A percentile compares a stretch with the other conserved stretches of the same genome.
Evolutionary conservation across 2,888 invertebrate species (phyloP).

Genomic region (Ophion costatus): DNA sequence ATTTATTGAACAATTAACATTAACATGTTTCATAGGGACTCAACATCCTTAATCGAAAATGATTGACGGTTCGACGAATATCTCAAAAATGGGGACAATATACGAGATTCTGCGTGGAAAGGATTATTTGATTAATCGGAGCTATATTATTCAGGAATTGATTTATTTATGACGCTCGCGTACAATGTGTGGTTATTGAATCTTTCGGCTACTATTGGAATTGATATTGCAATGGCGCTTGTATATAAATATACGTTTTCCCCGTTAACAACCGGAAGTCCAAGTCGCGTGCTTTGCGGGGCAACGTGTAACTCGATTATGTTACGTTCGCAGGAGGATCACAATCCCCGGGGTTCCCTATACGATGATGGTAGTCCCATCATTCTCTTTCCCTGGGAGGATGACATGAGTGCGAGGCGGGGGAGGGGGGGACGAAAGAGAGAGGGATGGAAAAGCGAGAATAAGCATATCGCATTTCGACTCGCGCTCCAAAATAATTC

Average conservation of each 20-base stretch:
- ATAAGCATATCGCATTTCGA: conserved; percentile 53
- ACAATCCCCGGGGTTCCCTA: conserved; percentile 72
- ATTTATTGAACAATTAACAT: no score
- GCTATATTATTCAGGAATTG: neutral
- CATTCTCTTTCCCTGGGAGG: neutral
- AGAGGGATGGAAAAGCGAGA: conserved; percentile 3
- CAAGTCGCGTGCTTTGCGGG: conserved; percentile 71
- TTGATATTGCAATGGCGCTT: conserved; percentile 21
- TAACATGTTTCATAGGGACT: no score
- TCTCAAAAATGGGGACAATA: neutral
- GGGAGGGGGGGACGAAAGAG: conserved; percentile 5
- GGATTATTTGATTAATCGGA: neutral
- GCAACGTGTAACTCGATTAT: conserved; percentile 75
- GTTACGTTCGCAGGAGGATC: conserved; percentile 48
- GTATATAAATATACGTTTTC: neutral
- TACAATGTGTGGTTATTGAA: conserved; percentile 11
- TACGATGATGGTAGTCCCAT: conserved; percentile 27
- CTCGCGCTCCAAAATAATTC: conserved; percentile 44
- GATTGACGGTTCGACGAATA: neutral
- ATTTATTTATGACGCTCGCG: neutral
- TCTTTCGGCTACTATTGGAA: conserved; percentile 9
- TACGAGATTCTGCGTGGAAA: neutral
- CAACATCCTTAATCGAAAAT: no score
- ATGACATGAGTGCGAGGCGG: neutral
- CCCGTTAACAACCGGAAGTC: conserved; percentile 21